These are phyloP conservation scores for Nymphalis urticae DNA, from an alignment of 2,888 invertebrate genomes.

Conservation along the genomic window DNA sequence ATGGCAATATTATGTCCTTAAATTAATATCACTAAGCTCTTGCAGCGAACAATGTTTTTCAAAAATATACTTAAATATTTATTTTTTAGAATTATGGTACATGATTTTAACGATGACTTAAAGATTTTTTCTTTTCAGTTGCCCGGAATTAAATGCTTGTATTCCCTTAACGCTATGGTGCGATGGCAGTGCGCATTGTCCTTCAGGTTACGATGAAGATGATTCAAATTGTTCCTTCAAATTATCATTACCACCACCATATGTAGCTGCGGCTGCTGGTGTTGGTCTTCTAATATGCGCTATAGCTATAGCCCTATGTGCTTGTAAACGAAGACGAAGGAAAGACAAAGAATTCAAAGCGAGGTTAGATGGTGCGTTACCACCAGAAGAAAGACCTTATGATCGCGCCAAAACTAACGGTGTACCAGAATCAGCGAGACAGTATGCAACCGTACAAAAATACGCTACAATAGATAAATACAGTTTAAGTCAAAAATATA, in stretches of 20 bases:
- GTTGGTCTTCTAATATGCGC: conserved; percentile 82
- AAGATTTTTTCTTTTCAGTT: conserved; percentile 73
- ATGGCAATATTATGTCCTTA: no score
- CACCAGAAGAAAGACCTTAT: conserved; percentile 82
- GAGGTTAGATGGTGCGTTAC: conserved; percentile 80
- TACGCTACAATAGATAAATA: conserved; percentile 80
- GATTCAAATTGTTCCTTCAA: conserved; percentile 88
- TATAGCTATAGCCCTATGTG: conserved; percentile 82
- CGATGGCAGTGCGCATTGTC: conserved; percentile 89
- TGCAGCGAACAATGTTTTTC: no score
- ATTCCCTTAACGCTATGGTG: conserved; percentile 90
- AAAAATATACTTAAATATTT: neutral
- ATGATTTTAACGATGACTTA: conserved; percentile 11
- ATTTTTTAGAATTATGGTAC: neutral
- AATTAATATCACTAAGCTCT: no score
- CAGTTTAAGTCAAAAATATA: conserved; percentile 79
- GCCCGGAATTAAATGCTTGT: conserved; percentile 90
- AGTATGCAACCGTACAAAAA: conserved; percentile 78
- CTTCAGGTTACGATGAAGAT: conserved; percentile 90
- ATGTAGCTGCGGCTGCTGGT: conserved; percentile 84
- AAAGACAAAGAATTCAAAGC: conserved; percentile 83
- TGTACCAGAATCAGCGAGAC: conserved; percentile 66
- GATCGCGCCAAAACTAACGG: conserved; percentile 81
- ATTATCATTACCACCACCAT: conserved; percentile 84
- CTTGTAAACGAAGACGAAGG: conserved; percentile 82